Percentiles rank a stretch among this genome's conserved stretches.
These are phyloP conservation scores for Mola mola DNA, from an alignment of 2,113 vertebrate species.

Conservation along the genomic window DNA sequence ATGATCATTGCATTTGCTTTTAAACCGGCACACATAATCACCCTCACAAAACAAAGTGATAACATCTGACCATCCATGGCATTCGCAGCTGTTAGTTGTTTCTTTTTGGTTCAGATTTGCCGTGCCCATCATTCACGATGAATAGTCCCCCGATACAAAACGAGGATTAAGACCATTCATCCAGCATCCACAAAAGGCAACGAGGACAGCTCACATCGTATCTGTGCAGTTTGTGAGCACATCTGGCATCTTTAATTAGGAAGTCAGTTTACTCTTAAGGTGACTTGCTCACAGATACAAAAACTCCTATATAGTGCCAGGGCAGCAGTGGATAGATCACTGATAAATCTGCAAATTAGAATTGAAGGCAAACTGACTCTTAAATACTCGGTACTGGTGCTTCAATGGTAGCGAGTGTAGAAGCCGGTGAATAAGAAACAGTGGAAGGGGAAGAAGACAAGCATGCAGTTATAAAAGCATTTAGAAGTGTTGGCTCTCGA, in stretches of 20 bases:
- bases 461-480: slow-evolving; percentile 79
- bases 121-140: slow-evolving; percentile 23
- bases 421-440: slow-evolving; percentile 74
- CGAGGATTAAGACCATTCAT: slow-evolving; percentile 23
- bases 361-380: slow-evolving; percentile 23
- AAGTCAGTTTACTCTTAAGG: slow-evolving; percentile 18
- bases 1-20: slow-evolving; percentile 10
- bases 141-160: slow-evolving; percentile 16
- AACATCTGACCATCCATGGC: slow-evolving; percentile 7
- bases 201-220: neutral
- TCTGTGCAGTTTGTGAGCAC: neutral
- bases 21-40: slow-evolving; percentile 1
- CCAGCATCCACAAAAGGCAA: slow-evolving; percentile 44
- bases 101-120: slow-evolving; percentile 2
- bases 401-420: slow-evolving; percentile 77
- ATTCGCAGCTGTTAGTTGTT: slow-evolving; percentile 29
- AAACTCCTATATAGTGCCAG: neutral
- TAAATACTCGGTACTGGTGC: slow-evolving; percentile 81
- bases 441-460: slow-evolving; percentile 44
- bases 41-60: slow-evolving; percentile 3
- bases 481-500: slow-evolving; percentile 82
- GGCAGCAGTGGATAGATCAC: neutral
- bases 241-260: slow-evolving; percentile 22
- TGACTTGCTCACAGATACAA: neutral
- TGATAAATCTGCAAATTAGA: neutral